Base-by-base conservation (phyloP, 1,140 invertebrate genomes). In the Kradibia gibbosae region DNA sequence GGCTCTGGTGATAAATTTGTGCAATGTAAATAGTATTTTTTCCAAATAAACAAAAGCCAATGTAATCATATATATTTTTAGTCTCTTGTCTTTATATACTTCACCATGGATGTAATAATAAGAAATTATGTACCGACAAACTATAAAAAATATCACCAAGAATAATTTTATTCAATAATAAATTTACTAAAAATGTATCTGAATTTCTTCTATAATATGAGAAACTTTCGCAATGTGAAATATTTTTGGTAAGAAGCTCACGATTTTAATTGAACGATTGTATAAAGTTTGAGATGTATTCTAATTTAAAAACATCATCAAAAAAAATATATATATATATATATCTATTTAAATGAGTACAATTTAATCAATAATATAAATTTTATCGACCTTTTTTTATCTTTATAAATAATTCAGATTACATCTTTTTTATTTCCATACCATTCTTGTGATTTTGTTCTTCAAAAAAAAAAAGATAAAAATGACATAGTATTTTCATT, bases 1-100 rank as follows among this genome's bases (percentile, higher is more conserved):
- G 84, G 85, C 80, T 83, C 81, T 87, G 87, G 86, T 88, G 87
- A 89, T 88, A 84, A 88, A 85, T 84, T 83, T 89, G 87, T 89
- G 88, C 87, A 89, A 88, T 89, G 88, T 89, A 89, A 88, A 89
- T 89, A 89, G 88, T 88, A 88, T 88, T 87, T 53, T 88, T 89
- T 84, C 85, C 86, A 85, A 88, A 88, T 89, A 88, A 89, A 89
- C 78, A 72, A 84, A 84, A 84, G 78, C 83, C 85, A 82, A 86
- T 85, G 82, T 86, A 86, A 84, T 84, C 70, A 79, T 74, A 53
- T 45, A 53, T 57, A 22, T 25, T 77, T 62, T 22, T 72, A 79
- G n/a, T 60, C 28, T 55, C 2, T 73, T 82, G 28, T 42, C 53
- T 55, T 39, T 60, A 57, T 75, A 57, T 15, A 62, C 55, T 76